Base-by-base conservation (phyloP, 2,113 vertebrate species). In the Pelodiscus sinensis region DNA sequence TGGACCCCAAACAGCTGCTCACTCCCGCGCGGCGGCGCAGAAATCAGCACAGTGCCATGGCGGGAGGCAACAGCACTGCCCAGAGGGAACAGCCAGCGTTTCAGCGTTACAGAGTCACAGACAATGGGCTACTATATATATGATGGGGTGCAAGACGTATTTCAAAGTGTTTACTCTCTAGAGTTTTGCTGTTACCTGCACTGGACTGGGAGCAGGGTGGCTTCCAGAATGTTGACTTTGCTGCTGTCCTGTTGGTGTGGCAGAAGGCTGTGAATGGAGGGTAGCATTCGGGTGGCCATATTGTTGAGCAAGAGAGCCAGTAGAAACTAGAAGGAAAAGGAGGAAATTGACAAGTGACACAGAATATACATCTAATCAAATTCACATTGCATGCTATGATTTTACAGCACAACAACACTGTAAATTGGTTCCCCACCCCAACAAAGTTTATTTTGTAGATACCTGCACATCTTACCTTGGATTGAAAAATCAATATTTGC, bases 171-270 rank as follows among this genome's bases (percentile, higher is more conserved):
- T 65, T 35, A 8, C 29, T 51, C 3, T 65, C 57, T 82, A 25
- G 55, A 55, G 65, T 0, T 15, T 4, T 6, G 27, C 14, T 1
- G 93, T 98, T 97, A 99, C 98, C 98, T 99, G 99, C 85, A 99
- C 99, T 12, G 99, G 99, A 96, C 99, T 99, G 95, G 99, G 99
- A 90, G 99, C 99, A n/a, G 99, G 98, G 95, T 99, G 99, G 97
- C 96, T 99, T 82, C 99, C 99, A 31, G 98, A 98, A 54, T 99
- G 99, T 75, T 99, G 99, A 38, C 97, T 98, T 81, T 99, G 99
- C 90, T 97, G 98, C 96, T 99, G 99, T 96, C 99, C 99, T 21
- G 99, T 99, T 52, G 99, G 99, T 1, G 99, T 99, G 81, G 99
- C 99, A 91, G 99, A 99, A 92, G 99, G 99, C 98, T 99, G 99